Evolutionary conservation across 2,888 invertebrate species (phyloP), one percentile per base, ranked within the genome.

Genomic region (Cylindroiulus punctatus): DNA sequence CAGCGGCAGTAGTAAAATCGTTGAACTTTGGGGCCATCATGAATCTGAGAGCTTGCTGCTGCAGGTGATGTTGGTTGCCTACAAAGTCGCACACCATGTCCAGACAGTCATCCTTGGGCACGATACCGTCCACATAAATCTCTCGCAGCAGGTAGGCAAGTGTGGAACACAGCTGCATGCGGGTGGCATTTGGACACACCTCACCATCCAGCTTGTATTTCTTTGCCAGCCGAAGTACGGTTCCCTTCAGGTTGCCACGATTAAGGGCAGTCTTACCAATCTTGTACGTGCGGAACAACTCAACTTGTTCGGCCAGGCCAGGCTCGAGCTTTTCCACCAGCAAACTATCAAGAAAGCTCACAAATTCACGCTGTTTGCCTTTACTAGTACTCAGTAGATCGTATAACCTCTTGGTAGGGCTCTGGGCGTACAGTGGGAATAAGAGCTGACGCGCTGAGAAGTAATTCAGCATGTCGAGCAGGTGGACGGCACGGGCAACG

Each of bases 31-130:
- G 26, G 26, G 65, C 12, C 12, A 12, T 76, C 76, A 76, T 76
- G 76, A 76, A 76, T 10, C 30, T 76, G 30, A 76, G 76, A 0
- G 30, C 76, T 17, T 76, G 76, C 14, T 76, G 76, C 76, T 76
- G 76, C 12, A 76, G 30, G 3, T 76, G 76, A 14, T 26, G 12
- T 12, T 76, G 12, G 8, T 14, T 1, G 17, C 76, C 76, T 12
- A 76, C 76, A 30, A 76, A 76, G 30, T 76, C 76, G 14, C 30
- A 76, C 1, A 76, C 76, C 76, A 76, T 76, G 30, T 76, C 76
- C 76, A 76, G 12, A 30, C 76, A 76, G 76, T 76, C 76, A 14
- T 76, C 76, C 26, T 76, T 76, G 30, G 76, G 76, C 26, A 76
- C 76, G 30, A 0, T 76, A 2, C 30, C 12, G 30, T 76, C 76